Percentiles rank a stretch among this genome's conserved stretches.
phyloP scores from a whole-genome alignment of 2,113 vertebrate species.

The Nicator chloris region DNA sequence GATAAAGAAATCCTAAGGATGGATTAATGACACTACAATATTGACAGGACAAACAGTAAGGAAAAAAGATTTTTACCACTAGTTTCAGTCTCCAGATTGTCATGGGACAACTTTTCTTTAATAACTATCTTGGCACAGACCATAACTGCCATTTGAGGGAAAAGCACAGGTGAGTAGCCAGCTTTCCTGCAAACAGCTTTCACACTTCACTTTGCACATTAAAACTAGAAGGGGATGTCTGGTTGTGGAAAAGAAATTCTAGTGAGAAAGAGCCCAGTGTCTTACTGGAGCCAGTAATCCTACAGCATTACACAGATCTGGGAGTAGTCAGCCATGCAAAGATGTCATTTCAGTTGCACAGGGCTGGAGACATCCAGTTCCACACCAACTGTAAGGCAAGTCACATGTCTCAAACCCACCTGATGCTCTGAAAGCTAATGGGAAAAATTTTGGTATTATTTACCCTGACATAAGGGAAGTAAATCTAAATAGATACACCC shows the following conservation, averaged over 20 bases:
- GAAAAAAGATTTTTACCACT: not conserved
- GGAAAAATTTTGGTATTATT: not conserved
- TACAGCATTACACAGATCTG: not conserved
- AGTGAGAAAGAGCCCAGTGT: not conserved
- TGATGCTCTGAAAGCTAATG: not conserved
- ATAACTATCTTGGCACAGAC: not conserved
- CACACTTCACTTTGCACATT: not conserved
- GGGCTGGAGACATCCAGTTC: not conserved
- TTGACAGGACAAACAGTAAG: not conserved
- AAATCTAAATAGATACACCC: not conserved
- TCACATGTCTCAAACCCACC: not conserved
- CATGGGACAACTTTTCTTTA: slow-evolving; percentile 25
- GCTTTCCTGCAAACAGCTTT: not conserved
- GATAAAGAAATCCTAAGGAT: not conserved
- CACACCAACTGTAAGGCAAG: not conserved
- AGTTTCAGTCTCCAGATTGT: slow-evolving; percentile 30
- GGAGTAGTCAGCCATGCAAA: not conserved
- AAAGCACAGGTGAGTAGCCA: not conserved
- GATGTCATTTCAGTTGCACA: not conserved
- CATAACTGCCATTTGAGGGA: not conserved
- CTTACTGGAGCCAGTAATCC: not conserved
- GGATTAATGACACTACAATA: not conserved
- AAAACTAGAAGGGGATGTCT: not conserved
- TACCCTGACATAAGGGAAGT: not conserved
- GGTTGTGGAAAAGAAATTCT: not conserved